phyloP scores from a whole-genome alignment of 2,797 vertebrate genomes.

The Phyllotis vaccarum region DNA sequence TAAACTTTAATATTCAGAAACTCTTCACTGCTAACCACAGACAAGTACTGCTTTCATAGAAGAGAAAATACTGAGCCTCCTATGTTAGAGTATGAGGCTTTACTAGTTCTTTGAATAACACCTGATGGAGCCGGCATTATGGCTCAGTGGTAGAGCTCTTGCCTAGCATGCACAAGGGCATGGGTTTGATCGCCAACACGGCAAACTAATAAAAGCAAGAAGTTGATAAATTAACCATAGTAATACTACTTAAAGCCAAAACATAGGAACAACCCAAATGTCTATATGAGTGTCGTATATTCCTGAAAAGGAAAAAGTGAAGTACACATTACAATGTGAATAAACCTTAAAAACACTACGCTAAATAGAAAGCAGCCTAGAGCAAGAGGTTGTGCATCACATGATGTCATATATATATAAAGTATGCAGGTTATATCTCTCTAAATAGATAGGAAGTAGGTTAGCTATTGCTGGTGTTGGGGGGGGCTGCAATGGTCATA shows the following conservation, averaged over 20 bases:
- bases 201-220: not conserved
- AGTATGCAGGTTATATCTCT: not conserved
- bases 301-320: not conserved
- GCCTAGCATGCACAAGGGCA: not conserved
- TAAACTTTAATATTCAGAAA: not conserved
- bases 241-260: not conserved
- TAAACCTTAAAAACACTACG: not conserved
- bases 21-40: not conserved
- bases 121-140: not conserved
- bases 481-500: not conserved
- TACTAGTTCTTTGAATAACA: not conserved
- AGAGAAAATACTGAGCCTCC: not conserved
- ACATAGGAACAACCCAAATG: not conserved
- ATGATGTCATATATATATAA: not conserved
- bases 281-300: not conserved
- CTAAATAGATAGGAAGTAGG: not conserved
- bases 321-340: accelerated
- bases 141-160: not conserved
- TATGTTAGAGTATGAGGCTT: not conserved
- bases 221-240: not conserved
- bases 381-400: not conserved
- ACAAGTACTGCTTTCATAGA: not conserved
- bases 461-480: not conserved
- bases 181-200: not conserved
- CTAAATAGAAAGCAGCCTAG: not conserved